These are phyloP conservation scores for Ceuthmochares aereus DNA, from an alignment of 2,113 vertebrate species.

Conservation along the genomic window DNA sequence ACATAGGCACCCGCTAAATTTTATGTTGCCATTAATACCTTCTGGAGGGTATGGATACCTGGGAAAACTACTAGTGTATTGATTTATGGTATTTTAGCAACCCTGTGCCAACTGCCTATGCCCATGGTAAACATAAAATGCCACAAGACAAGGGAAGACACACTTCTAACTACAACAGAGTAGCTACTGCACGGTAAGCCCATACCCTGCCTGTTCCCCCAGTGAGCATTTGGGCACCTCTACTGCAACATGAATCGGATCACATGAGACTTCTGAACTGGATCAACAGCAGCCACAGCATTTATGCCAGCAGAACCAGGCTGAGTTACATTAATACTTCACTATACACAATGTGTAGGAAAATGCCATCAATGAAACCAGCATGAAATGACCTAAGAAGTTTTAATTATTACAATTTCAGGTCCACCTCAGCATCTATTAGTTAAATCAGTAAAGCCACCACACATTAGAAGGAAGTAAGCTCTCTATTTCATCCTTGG, in stretches of 20 bases:
- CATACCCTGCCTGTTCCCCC: neutral
- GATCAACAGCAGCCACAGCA: neutral
- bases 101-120: neutral
- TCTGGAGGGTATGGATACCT: neutral
- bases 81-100: neutral
- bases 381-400: neutral
- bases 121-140: neutral
- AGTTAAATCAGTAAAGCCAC: neutral
- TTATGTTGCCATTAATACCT: neutral
- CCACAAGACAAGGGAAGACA: neutral
- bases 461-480: constrained; percentile 2
- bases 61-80: neutral
- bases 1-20: neutral
- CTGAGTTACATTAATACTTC: neutral
- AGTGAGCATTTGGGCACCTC: neutral
- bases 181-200: neutral
- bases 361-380: neutral
- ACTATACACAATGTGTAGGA: neutral
- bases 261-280: neutral
- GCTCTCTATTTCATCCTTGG: neutral
- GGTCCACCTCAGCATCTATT: neutral
- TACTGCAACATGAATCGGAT: neutral
- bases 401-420: neutral
- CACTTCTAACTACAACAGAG: too few species aligned
- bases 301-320: neutral